Conservation (phyloP, 2,888 invertebrate species). For the Nesidiocoris tenuis region DNA sequence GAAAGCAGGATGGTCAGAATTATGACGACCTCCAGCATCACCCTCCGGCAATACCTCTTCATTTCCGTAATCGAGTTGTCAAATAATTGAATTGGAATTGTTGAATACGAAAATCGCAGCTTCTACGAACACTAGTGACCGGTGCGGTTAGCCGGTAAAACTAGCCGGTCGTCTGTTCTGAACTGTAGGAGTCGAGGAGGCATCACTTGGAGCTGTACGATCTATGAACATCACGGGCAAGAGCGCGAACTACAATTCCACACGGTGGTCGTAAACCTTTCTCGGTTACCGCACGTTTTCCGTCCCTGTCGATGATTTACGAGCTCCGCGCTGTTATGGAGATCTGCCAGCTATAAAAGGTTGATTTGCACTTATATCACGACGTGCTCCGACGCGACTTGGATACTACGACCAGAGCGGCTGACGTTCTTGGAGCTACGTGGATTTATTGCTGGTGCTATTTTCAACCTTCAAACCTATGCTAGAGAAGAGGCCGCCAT, state of each 20-base stretch:
- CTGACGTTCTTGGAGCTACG: conserved; percentile 2
- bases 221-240: too few species aligned
- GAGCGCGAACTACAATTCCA: conserved; percentile 23
- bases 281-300: conserved; percentile 30
- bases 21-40: too few species aligned
- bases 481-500: too few species aligned
- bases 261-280: conserved; percentile 26
- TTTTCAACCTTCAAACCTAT: conserved; percentile 30
- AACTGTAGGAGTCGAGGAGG: background rate
- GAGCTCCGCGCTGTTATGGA: conserved; percentile 41
- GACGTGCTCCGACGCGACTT: conserved; percentile 21
- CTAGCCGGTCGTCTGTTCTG: too few species aligned
- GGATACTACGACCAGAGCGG: conserved; percentile 3
- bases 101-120: too few species aligned
- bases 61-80: too few species aligned
- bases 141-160: too few species aligned
- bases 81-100: too few species aligned
- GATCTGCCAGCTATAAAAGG: conserved; percentile 43
- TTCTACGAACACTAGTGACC: too few species aligned
- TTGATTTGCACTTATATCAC: conserved; percentile 44
- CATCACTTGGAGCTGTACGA: too few species aligned
- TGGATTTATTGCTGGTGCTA: conserved; percentile 28
- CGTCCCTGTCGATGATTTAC: conserved; percentile 35
- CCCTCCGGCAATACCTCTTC: too few species aligned
- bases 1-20: too few species aligned